Evolutionary conservation across 1,140 invertebrate genomes (phyloP).

Genomic region (Holcopasites calliopsidis): DNA sequence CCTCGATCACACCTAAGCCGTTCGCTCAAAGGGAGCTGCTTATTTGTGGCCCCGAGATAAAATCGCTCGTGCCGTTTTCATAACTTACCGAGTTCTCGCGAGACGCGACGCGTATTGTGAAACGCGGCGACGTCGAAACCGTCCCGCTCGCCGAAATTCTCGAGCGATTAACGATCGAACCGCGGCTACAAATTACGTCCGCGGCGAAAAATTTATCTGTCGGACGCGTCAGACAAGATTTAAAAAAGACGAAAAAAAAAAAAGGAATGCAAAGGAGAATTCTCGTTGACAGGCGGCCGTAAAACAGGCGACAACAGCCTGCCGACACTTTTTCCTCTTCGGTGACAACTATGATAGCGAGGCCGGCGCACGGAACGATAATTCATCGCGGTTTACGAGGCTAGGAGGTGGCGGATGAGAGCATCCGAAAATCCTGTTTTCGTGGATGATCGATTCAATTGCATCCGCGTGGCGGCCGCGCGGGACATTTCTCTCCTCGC

Average conservation of each 20-base stretch:
- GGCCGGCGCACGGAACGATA: conserved; percentile 23
- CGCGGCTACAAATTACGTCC: conserved; percentile 15
- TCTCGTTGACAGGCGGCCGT: not conserved
- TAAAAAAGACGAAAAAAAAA: not conserved
- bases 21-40: conserved; percentile 42
- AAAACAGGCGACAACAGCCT: not conserved
- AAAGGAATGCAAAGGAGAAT: not conserved
- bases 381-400: conserved; percentile 54
- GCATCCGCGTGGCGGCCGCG: conserved; percentile 55
- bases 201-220: not conserved
- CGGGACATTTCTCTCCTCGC: conserved; percentile 52
- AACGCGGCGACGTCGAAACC: conserved; percentile 3
- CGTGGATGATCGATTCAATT: conserved; percentile 66
- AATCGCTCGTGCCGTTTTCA: conserved; percentile 42
- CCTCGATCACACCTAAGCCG: conserved; percentile 48
- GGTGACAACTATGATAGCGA: conserved; percentile 48
- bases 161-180: conserved; percentile 20
- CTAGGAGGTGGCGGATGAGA: too few relatives aligned
- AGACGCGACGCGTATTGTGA: not conserved
- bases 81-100: conserved; percentile 23
- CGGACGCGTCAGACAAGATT: not conserved
- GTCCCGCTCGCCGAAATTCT: not conserved
- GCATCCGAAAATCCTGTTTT: conserved; percentile 55
- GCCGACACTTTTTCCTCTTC: conserved; percentile 35
- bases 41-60: conserved; percentile 46